These are phyloP conservation scores for Carabus problematicus DNA, from an alignment of 2,888 invertebrate genomes.

Conservation along the genomic window DNA sequence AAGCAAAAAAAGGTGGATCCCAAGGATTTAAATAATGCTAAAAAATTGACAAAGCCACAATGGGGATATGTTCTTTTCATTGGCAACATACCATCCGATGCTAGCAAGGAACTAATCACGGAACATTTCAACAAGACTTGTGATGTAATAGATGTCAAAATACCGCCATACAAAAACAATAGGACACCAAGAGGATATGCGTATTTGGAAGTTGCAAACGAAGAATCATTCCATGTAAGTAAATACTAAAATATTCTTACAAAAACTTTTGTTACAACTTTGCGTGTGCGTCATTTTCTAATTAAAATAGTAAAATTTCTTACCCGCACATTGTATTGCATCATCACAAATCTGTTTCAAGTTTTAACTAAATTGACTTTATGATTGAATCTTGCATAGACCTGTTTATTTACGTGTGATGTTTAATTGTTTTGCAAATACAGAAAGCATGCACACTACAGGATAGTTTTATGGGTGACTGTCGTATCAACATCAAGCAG, in stretches of 20 bases:
- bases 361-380: too few species aligned
- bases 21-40: conserved; percentile 5
- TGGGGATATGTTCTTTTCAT: conserved; percentile 59
- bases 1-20: conserved; percentile 5
- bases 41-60: conserved; percentile 18
- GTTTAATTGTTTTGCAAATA: conserved; percentile 45
- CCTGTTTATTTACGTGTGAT: conserved; percentile 13
- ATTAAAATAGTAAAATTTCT: too few species aligned
- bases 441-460: conserved; percentile 61
- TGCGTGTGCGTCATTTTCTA: too few species aligned
- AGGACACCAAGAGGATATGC: conserved; percentile 58
- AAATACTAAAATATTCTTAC: too few species aligned
- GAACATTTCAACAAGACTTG: conserved; percentile 60
- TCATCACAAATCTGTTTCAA: too few species aligned
- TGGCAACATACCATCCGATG: conserved; percentile 59
- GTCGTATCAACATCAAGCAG: conserved; percentile 56
- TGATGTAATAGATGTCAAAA: conserved; percentile 55
- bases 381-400: not conserved
- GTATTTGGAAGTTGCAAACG: conserved; percentile 58
- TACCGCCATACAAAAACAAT: conserved; percentile 54
- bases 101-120: conserved; percentile 55
- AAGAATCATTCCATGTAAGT: conserved; percentile 58
- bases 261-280: too few species aligned
- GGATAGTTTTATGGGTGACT: conserved; percentile 56
- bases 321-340: too few species aligned